Evolutionary conservation across 1,140 invertebrate species (phyloP).

Genomic region (Solenopsis invicta): DNA sequence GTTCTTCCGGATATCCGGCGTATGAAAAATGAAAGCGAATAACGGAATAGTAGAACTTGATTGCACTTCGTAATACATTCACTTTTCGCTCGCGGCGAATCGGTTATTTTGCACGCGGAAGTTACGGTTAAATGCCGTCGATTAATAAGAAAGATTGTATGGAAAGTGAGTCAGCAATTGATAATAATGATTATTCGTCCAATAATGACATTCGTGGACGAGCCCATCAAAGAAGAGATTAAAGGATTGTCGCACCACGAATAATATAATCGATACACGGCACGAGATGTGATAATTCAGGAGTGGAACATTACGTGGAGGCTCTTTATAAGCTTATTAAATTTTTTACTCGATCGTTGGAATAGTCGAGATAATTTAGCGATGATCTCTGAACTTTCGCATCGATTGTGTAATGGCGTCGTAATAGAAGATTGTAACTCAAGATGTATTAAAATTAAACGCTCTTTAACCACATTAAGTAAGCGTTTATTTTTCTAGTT

Average conservation of each 20-base stretch:
- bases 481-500: not conserved
- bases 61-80: constrained; percentile 39
- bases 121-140: constrained; percentile 9
- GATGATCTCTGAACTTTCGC: constrained; percentile 32
- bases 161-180: constrained; percentile 45
- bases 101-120: constrained; percentile 29
- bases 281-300: not conserved
- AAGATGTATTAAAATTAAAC: not conserved
- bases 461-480: not conserved
- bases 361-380: not conserved
- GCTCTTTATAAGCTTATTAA: not conserved
- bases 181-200: constrained; percentile 36
- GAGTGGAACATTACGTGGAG: not conserved
- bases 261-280: not conserved
- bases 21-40: constrained; percentile 30
- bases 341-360: not conserved
- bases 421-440: not conserved
- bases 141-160: constrained; percentile 44
- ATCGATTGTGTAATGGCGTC: not conserved
- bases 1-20: constrained; percentile 25
- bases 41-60: constrained; percentile 30
- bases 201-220: not conserved
- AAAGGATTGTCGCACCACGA: constrained; percentile 11
- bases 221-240: constrained; percentile 5
- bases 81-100: constrained; percentile 43